These are phyloP conservation scores for Sminthurinus aureus DNA, from an alignment of 2,888 invertebrate species.

Conservation along the genomic window DNA sequence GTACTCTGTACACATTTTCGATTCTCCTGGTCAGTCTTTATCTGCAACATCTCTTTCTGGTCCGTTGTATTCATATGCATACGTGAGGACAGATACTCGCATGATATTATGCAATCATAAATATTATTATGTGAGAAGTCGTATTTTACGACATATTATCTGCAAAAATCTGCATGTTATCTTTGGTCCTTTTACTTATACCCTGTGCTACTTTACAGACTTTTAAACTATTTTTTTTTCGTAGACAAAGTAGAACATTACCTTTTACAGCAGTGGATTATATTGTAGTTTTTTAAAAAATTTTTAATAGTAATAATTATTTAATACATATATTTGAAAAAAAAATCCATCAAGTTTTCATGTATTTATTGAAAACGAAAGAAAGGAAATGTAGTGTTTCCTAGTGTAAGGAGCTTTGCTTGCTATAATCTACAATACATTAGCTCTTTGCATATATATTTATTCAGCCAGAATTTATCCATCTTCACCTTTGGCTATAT, in stretches of 20 bases:
- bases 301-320: too few species aligned
- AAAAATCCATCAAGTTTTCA: too few species aligned
- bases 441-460: too few species aligned
- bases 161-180: neutral
- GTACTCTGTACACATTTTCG: neutral
- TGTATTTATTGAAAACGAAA: too few species aligned
- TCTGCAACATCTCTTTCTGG: neutral
- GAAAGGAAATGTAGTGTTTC: too few species aligned
- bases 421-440: neutral
- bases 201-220: too few species aligned
- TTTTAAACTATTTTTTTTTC: neutral
- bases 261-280: too few species aligned
- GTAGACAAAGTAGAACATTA: neutral
- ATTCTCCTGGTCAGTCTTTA: neutral
- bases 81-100: neutral
- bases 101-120: neutral
- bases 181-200: too few species aligned
- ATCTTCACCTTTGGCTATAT: too few species aligned
- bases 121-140: constrained; percentile 7
- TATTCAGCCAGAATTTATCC: too few species aligned
- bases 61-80: neutral
- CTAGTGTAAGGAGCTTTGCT: neutral
- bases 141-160: neutral
- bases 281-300: too few species aligned
- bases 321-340: too few species aligned